Conservation (phyloP, 2,113 vertebrate species). For the Panthera tigris region DNA sequence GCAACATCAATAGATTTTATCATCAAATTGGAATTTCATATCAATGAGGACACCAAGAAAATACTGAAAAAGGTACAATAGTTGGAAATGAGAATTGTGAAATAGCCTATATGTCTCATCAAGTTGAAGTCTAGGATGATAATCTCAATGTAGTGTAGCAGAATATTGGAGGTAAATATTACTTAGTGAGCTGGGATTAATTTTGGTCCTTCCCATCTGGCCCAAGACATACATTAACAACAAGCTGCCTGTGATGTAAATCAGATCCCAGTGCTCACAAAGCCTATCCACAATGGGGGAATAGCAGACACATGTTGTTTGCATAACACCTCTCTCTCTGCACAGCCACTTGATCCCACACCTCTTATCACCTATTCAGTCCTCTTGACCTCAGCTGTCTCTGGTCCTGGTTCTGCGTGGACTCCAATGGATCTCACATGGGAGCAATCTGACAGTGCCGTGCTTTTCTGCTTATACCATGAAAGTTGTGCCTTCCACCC, state of each 20-base stretch:
- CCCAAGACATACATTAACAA: background rate
- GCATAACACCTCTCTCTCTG: background rate
- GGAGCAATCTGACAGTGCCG: background rate
- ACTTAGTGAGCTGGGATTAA: background rate
- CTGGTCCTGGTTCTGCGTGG: background rate
- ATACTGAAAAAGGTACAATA: background rate
- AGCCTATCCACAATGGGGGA: background rate
- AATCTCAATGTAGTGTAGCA: background rate
- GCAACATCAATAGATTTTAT: background rate
- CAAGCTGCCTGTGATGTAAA: background rate
- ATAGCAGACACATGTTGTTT: background rate
- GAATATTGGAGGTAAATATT: background rate
- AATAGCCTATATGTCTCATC: background rate
- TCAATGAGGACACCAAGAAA: background rate
- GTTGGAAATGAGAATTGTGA: background rate
- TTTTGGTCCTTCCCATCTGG: background rate
- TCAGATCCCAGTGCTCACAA: background rate
- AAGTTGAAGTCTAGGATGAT: background rate
- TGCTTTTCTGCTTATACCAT: background rate
- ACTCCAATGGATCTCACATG: background rate
- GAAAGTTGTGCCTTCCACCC: background rate
- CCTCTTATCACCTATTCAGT: background rate
- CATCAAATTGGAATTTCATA: background rate
- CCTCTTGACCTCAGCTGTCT: background rate
- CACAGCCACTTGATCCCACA: background rate